Base-by-base conservation (phyloP, 2,888 invertebrate species). In the Agrenia bidenticulata region DNA sequence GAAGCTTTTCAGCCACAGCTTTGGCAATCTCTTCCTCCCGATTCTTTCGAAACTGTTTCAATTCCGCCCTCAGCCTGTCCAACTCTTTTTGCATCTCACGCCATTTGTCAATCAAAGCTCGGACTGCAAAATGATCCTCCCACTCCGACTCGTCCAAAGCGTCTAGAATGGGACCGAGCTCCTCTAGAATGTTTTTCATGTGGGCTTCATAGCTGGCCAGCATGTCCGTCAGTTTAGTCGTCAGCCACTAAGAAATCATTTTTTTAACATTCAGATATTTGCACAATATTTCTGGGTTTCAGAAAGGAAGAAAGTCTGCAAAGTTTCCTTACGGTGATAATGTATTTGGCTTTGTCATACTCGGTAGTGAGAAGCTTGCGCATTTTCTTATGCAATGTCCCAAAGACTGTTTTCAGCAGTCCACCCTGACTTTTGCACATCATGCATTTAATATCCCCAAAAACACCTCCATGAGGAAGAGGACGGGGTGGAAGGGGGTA, bases 401-500 rank as follows among this genome's bases (percentile, higher is more conserved):
- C 71, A 59, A 64, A 75, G 1, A 59, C 17, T 1, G 69, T 69
- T 51, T 69, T 63, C 5, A 66, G 41, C 7, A 75, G 69, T 24
- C 67, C 69, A 26, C 70, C 73, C 17, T 51, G 60, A 7, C 68
- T 60, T 17, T 60, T 63, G 49, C 75, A 75, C n/a, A 54, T 4
- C 11, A 69, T 64, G 51, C 73, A 73, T 53, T 67, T 70, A 11
- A 54, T 21, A 54, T 75, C 66, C n/a, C 70, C 75, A 37, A 63
- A 73, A 32, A 75, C 70, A 37, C 73, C 42, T 2, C 66, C 71
- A 32, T 74, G 74, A n/a, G 69, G 72, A 23, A 64, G 67, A 9
- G 75, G 75, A 15, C 75, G 60, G n/a, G 75, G 73, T 1, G 73
- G 71, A 2, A 75, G 58, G 7, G 75, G 75, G 54, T 64, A 74